Evolutionary conservation across 2,888 invertebrate species (phyloP).

Genomic region (Balanococcus diminutus): DNA sequence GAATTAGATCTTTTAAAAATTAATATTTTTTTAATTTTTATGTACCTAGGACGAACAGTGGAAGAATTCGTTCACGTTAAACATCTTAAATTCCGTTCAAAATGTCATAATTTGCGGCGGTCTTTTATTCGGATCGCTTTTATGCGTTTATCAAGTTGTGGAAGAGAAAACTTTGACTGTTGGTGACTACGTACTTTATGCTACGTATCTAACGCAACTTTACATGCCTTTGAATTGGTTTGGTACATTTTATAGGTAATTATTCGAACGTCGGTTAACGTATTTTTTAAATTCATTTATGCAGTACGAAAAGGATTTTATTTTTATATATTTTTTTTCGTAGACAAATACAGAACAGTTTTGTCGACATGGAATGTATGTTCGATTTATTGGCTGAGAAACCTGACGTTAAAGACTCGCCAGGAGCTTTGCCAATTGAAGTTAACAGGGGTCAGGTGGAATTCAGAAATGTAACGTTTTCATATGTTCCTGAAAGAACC

Average conservation of each 20-base stretch:
- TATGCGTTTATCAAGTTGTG: conserved; percentile 87
- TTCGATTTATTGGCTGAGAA: conserved; percentile 89
- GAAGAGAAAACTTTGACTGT: conserved; percentile 74
- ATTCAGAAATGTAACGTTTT: conserved; percentile 88
- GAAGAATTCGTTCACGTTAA: conserved; percentile 82
- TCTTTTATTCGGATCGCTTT: conserved; percentile 81
- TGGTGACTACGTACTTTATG: conserved; percentile 95
- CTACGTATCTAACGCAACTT: conserved; percentile 90
- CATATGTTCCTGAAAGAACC: conserved; percentile 79
- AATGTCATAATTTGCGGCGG: conserved; percentile 88
- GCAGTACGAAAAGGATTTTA: not conserved
- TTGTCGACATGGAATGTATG: conserved; percentile 99
- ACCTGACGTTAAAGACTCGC: conserved; percentile 83
- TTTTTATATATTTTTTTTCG: conserved; percentile 42
- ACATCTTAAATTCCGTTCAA: conserved; percentile 88
- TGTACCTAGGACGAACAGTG: conserved; percentile 91
- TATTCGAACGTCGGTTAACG: not conserved
- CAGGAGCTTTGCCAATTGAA: conserved; percentile 75
- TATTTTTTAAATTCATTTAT: not conserved
- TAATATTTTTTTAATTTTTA: not conserved
- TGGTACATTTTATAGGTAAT: conserved; percentile 93
- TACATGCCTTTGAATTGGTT: conserved; percentile 98
- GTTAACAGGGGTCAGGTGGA: conserved; percentile 78
- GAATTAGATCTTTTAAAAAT: not conserved
- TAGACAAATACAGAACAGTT: conserved; percentile 95